Evolutionary conservation across 2,888 invertebrate genomes (phyloP), one percentile per base, ranked within the genome.

Genomic region (Hylaea fasciaria): DNA sequence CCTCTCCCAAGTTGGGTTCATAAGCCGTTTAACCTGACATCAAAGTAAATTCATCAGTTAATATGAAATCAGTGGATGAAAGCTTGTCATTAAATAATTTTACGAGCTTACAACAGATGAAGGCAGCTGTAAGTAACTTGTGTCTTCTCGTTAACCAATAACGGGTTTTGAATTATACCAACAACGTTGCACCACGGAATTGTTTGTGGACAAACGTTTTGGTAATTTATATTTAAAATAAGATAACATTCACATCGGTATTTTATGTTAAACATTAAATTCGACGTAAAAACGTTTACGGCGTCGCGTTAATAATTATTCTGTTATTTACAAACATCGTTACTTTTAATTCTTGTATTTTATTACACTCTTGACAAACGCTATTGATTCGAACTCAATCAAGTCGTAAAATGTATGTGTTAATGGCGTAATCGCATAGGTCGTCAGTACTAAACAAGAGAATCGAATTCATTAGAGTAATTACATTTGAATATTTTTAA

Each of bases 151-250:
- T 80, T 82, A 78, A 78, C 77, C 66, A 64, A 70, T 65, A 80
- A 82, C 82, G 71, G 77, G 78, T 80, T 79, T 75, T 50, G 68
- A 77, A 76, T 77, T 73, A 74, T 80, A 77, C 71, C 72, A 70
- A 73, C 68, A 62, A 56, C 61, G 71, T 73, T 74, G 52, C 70
- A 68, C 73, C 69, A 75, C 32, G 45, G 62, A 47, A 64, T 53
- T 52, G 57, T 64, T 53, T 56, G 49, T 61, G 41, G 52, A 44
- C 51, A 62, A 57, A 64, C 49, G 50, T 52, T 62, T 51, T 35
- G 46, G 49, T 65, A 60, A 63, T 66, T 64, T 70, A 66, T 60
- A 48, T 58, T 49, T 57, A 53, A 63, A 74, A 66, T 72, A 74
- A 52, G 56, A 57, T 52, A 57, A 56, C 56, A 49, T 52, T 57